Conservation (phyloP, 2,113 vertebrate genomes). For the Apaloderma vittatum region DNA sequence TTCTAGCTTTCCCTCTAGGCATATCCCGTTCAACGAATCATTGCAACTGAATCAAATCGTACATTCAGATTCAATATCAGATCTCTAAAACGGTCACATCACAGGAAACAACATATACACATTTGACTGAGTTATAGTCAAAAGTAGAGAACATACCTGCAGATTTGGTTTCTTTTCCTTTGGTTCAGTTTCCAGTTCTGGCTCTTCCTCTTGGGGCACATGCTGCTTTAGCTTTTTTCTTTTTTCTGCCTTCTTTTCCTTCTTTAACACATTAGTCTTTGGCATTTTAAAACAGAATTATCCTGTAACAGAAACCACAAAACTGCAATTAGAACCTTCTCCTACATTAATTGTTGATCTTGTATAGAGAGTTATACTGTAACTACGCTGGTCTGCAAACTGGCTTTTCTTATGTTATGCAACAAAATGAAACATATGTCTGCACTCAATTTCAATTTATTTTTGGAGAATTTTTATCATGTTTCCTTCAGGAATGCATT, state of each 20-base stretch:
- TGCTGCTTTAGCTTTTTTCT: constrained; percentile 49
- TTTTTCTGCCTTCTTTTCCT: constrained; percentile 1
- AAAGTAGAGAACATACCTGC: constrained; percentile 35
- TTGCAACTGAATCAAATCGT: neutral
- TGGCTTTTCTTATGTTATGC: neutral
- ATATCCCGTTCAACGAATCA: neutral
- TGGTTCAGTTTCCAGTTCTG: neutral
- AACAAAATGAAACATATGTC: neutral
- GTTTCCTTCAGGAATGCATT: neutral
- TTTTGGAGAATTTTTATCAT: neutral
- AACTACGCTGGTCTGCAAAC: neutral
- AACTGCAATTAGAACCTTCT: neutral
- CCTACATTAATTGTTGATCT: neutral
- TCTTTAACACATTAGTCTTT: neutral
- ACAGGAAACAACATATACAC: neutral
- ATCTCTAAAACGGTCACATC: neutral
- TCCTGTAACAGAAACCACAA: neutral
- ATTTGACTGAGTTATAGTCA: neutral
- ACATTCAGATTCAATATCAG: too few relatives aligned
- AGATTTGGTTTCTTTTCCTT: neutral
- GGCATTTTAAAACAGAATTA: constrained; percentile 47
- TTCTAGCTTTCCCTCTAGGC: neutral
- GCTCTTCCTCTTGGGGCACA: neutral
- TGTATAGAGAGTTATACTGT: rapidly evolving
- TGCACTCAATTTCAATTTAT: neutral